A percentile compares a stretch with the other conserved stretches of the same genome.
Conservation (phyloP, 2,113 vertebrate species). For the Fulica atra region DNA sequence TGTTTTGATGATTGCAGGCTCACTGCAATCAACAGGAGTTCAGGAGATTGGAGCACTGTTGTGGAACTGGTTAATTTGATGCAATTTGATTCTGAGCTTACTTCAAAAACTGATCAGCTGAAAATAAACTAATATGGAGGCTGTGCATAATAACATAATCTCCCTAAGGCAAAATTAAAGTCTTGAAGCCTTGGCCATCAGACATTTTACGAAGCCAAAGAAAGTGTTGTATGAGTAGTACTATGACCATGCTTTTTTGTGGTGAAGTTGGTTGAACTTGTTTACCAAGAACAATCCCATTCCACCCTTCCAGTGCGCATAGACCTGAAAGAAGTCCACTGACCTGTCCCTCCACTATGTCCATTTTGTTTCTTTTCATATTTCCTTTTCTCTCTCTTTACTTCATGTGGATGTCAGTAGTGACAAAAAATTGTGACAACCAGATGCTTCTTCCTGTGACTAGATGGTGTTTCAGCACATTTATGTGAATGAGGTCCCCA, state of each 20-base stretch:
- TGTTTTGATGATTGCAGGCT: neutral
- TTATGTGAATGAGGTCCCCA: neutral
- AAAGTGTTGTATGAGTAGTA: neutral
- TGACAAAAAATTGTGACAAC: neutral
- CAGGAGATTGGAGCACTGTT: slow-evolving; percentile 6
- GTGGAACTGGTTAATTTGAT: slow-evolving; percentile 26
- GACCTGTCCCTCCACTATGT: neutral
- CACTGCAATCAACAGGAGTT: neutral
- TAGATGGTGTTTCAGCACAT: neutral
- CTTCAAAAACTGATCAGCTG: slow-evolving; percentile 19
- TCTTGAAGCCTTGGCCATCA: neutral
- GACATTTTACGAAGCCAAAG: neutral
- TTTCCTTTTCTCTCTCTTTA: neutral
- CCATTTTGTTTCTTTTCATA: neutral
- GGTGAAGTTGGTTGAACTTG: neutral
- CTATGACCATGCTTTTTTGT: neutral
- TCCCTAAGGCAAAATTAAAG: neutral
- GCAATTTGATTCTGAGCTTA: slow-evolving; percentile 19
- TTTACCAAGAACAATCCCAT: neutral
- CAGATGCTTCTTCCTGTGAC: neutral
- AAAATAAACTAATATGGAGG: neutral
- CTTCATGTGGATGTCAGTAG: neutral
- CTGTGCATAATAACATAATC: neutral
- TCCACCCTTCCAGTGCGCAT: neutral
- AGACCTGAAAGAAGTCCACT: neutral